Base-by-base conservation (phyloP, 2,797 vertebrate genomes). In the Huso huso region DNA sequence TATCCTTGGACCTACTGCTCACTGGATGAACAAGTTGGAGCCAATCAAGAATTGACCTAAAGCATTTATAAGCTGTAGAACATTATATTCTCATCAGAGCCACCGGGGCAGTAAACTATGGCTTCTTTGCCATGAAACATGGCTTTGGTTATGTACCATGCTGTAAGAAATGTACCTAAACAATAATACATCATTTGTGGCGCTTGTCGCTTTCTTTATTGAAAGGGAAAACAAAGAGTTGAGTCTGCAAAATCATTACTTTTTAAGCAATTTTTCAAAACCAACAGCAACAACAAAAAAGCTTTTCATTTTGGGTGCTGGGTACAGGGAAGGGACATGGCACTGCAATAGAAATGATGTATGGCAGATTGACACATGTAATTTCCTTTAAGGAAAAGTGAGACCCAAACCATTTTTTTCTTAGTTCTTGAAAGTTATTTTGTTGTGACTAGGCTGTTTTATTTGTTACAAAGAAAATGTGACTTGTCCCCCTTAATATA, bases 161-260 rank as follows among this genome's bases (percentile, higher is more conserved):
- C 90, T 86, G 87, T 87, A 76, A 80, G 82, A 82, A 83, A 86
- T 83, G 78, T 80, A 85, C 86, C 92, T 88, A 89, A 87, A 90
- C 84, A 90, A 88, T 88, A 92, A 91, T 98, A 94, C 84, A 97
- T 98, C 95, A 98, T 90, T 82, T 81, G 79, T 87, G 87, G 82
- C 82, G 83, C 88, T 88, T 93, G 93, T 95, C 90, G 86, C 90
- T 93, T 82, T 91, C 91, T 95, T 97, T 96, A 96, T 95, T 94
- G 95, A 96, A 93, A 93, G 93, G 90, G 91, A 96, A 97, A 97
- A 96, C 95, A 97, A 95, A 96, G 93, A 93, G 86, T 94, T 96
- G 92, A 95, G 93, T 86, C 85, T 83, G 74, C 89, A 92, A 93
- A 96, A 94, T 96, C 94, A 95, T 96, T 98, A 96, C 90, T 93